Evolutionary conservation across 1,140 invertebrate species (phyloP).

Genomic region (Uloborus diversus): DNA sequence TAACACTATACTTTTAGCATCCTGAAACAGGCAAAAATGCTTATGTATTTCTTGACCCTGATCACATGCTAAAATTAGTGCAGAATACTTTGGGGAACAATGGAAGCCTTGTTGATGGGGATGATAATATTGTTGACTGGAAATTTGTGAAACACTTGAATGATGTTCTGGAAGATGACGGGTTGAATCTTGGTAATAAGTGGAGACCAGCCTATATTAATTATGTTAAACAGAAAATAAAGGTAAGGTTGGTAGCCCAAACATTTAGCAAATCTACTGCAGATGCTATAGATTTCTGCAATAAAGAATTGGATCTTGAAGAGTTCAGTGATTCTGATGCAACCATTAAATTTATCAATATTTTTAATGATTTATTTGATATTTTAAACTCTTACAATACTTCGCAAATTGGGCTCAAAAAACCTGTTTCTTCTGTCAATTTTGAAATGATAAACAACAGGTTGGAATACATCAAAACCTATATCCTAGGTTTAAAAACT

Average conservation of each 20-base stretch:
- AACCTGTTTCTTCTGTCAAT: too few species aligned
- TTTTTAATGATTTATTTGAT: constrained; percentile 12
- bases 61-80: not conserved
- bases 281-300: constrained; percentile 1
- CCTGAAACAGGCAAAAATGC: not conserved
- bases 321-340: not conserved
- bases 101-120: not conserved
- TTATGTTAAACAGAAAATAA: constrained; percentile 3
- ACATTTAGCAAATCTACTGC: not conserved
- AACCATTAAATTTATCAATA: not conserved
- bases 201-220: not conserved
- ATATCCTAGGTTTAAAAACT: too few species aligned
- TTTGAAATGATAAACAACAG: too few species aligned
- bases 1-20: not conserved
- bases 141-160: not conserved
- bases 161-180: not conserved
- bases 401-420: not conserved
- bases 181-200: constrained; percentile 1
- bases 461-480: too few species aligned
- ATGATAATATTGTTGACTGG: not conserved
- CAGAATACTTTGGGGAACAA: not conserved
- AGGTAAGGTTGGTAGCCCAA: not conserved
- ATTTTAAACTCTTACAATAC: not conserved
- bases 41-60: not conserved
- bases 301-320: not conserved